Percentiles rank a stretch among this genome's conserved stretches.
phyloP scores from a whole-genome alignment of 2,797 vertebrate species.

The Sebastes kiyomatsui region DNA sequence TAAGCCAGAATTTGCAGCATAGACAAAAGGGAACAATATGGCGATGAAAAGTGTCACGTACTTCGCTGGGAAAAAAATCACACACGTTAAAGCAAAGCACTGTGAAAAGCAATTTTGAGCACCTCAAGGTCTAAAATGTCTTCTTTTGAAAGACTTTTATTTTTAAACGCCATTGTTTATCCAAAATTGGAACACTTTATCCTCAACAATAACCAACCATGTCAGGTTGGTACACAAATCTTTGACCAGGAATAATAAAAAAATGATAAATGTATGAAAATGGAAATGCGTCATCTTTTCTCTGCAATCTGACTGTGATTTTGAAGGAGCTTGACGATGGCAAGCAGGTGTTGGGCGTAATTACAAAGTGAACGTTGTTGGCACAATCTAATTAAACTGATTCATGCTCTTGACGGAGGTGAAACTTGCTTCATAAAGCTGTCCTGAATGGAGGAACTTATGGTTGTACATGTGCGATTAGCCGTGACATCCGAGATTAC shows the following conservation, averaged over 20 bases:
- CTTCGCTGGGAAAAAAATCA: background rate
- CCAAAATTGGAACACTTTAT: background rate
- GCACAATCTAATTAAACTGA: constrained; percentile 45
- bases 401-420: constrained; percentile 11
- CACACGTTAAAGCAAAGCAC: background rate
- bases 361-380: constrained; percentile 22
- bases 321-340: background rate
- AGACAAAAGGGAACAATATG: background rate
- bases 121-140: constrained; percentile 6
- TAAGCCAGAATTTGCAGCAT: background rate
- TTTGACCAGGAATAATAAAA: background rate
- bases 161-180: background rate
- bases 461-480: background rate
- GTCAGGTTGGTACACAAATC: too few relatives aligned
- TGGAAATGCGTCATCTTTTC: background rate
- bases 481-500: background rate
- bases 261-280: constrained; percentile 2
- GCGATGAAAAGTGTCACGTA: constrained; percentile 1
- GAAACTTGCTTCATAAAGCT: background rate
- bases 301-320: background rate
- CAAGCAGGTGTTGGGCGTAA: constrained; percentile 14
- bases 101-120: background rate
- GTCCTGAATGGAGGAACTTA: background rate
- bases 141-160: background rate
- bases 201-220: background rate